phyloP scores from a whole-genome alignment of 2,797 vertebrate species.

The Crocidura indochinensis region DNA sequence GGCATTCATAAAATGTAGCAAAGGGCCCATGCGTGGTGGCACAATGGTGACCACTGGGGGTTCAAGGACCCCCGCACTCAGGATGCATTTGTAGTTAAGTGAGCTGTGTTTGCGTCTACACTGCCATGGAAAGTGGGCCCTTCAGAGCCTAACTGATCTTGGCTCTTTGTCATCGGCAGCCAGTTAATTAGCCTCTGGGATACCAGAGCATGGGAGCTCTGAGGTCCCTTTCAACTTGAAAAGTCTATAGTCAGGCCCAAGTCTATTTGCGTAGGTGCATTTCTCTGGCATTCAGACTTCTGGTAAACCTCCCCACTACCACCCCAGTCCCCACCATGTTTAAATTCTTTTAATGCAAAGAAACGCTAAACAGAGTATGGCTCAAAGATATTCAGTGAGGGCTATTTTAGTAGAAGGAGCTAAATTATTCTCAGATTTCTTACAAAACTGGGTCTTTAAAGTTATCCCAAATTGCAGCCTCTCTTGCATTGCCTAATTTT shows the following conservation, averaged over 20 bases:
- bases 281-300: slow-evolving; percentile 32
- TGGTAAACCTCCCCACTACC: not conserved
- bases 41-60: slow-evolving; percentile 69
- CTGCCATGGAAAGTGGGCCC: slow-evolving; percentile 69
- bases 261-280: not conserved
- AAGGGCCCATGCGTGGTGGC: slow-evolving; percentile 74
- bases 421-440: slow-evolving; percentile 67
- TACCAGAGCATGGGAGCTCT: slow-evolving; percentile 24
- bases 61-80: slow-evolving; percentile 73
- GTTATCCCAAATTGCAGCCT: slow-evolving; percentile 43
- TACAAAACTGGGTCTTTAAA: slow-evolving; percentile 59
- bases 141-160: slow-evolving; percentile 60
- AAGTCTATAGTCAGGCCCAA: slow-evolving; percentile 33
- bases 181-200: slow-evolving; percentile 73
- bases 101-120: slow-evolving; percentile 78
- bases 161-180: slow-evolving; percentile 61
- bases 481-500: slow-evolving; percentile 51
- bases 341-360: slow-evolving; percentile 53
- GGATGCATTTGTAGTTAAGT: slow-evolving; percentile 72
- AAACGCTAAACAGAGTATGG: slow-evolving; percentile 39
- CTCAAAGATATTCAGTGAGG: not conserved
- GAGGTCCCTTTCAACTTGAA: slow-evolving; percentile 60
- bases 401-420: slow-evolving; percentile 39
- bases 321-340: not conserved
- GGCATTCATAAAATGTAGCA: slow-evolving; percentile 83